Conservation (phyloP, 2,888 invertebrate genomes). For the Malthinus flaveolus region DNA sequence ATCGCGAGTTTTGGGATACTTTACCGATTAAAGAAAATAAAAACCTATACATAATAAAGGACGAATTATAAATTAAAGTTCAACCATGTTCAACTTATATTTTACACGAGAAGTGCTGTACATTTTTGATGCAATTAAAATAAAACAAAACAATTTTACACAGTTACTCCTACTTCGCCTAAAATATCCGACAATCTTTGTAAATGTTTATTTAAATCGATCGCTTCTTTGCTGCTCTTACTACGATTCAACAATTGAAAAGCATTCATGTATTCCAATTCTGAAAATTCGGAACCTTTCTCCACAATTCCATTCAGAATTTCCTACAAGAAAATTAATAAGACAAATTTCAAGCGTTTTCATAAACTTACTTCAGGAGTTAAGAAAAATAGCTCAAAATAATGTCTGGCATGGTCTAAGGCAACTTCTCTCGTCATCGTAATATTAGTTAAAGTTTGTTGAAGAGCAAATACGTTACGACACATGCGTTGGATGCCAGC, state of each 20-base stretch:
- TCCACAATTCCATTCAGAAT: conserved; percentile 82
- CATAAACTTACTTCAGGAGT: conserved; percentile 70
- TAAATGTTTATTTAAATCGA: conserved; percentile 68
- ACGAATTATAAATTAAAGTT: conserved; percentile 52
- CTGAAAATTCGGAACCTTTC: conserved; percentile 85
- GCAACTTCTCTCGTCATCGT: conserved; percentile 81
- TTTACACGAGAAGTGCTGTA: neutral
- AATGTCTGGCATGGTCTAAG: conserved; percentile 86
- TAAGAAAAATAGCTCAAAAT: conserved; percentile 83
- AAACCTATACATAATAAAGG: conserved; percentile 50
- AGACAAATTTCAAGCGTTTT: neutral
- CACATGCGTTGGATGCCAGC: conserved; percentile 83
- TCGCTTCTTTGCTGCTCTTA: conserved; percentile 56
- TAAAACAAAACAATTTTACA: conserved; percentile 53
- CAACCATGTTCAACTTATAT: too few species aligned
- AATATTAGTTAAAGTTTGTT: conserved; percentile 83
- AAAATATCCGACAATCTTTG: conserved; percentile 83
- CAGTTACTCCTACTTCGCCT: conserved; percentile 80
- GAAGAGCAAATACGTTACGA: conserved; percentile 80
- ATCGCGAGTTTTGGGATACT: conserved; percentile 64
- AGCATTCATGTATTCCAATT: conserved; percentile 85
- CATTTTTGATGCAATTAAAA: neutral
- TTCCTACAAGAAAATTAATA: conserved; percentile 61
- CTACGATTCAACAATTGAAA: conserved; percentile 76
- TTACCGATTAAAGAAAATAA: conserved; percentile 65